Base-by-base conservation (phyloP, 2,888 invertebrate species). In the Anticlea derivata region DNA sequence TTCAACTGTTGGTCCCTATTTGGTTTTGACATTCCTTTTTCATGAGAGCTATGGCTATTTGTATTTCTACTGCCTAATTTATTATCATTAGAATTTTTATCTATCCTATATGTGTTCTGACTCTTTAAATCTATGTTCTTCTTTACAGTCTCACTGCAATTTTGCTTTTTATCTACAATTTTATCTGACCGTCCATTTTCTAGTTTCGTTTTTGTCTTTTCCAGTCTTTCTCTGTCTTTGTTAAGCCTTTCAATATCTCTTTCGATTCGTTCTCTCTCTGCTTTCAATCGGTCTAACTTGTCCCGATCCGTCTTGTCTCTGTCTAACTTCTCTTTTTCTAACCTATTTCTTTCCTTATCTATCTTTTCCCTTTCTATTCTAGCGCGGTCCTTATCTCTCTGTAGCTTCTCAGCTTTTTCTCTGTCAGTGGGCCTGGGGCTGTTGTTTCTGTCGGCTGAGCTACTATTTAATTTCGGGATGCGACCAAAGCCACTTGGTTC, bases 391-490 rank as follows among this genome's bases (percentile, higher is more conserved):
- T 60, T 66, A 24, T 73, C 74, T 45, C 44, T 66, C 24, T 70
- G 71, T 39, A 70, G 39, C 46, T 61, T 79, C 44, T 78, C 78
- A n/a, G 65, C 63, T 62, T 52, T 81, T 75, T 62, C 68, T 78
- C 34, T 54, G 20, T 60, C 56, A n/a, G 77, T 70, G 10, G 68
- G 58, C 71, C 70, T 80, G 5, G 78, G 70, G 45, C 68, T 73
- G 29, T 80, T 75, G 60, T 66, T 75, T 60, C 72, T 82, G 8
- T 61, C 73, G 22, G 70, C 37, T 40, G 60, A 61, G 71, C 76
- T 89, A 22, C 83, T 86, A 39, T 80, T 75, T 1, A 92, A 55
- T 78, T 93, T 93, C 27, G 93, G 93, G 65, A 93, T 93, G 50
- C 92, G 75, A 1, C 80, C 83, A 56, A 87, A 80, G 5, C 78